Conservation (phyloP, 2,888 invertebrate species). For the Itoplectis maculator region DNA sequence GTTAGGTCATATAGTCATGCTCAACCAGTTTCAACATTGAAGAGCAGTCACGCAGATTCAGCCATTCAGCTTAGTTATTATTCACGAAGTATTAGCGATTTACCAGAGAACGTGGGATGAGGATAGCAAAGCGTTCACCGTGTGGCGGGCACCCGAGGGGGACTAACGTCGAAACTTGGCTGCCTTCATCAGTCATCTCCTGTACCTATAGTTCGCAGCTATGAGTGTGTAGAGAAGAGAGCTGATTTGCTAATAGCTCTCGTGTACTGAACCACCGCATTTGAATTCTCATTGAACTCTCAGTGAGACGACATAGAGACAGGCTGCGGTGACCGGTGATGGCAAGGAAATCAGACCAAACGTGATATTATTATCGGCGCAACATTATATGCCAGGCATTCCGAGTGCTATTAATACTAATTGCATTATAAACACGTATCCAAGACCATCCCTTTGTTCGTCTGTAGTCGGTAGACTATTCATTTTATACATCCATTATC, state of each 20-base stretch:
- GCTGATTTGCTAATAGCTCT: constrained; percentile 77
- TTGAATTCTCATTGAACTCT: constrained; percentile 61
- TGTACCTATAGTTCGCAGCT: not conserved
- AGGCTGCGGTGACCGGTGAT: constrained; percentile 20
- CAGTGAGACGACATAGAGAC: constrained; percentile 1
- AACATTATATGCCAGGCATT: not conserved
- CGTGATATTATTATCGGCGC: constrained; percentile 20
- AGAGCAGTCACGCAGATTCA: constrained; percentile 54
- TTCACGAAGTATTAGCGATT: constrained; percentile 62
- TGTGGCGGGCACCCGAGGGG: constrained; percentile 37
- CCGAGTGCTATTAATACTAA: constrained; percentile 3
- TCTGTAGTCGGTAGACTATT: not conserved
- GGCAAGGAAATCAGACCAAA: constrained; percentile 7
- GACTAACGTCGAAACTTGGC: constrained; percentile 69
- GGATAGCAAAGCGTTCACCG: constrained; percentile 31
- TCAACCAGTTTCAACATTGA: constrained; percentile 39
- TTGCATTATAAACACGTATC: not conserved
- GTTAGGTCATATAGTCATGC: constrained; percentile 35
- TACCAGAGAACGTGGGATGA: constrained; percentile 36
- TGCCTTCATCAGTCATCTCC: constrained; percentile 74
- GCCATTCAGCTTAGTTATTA: constrained; percentile 58
- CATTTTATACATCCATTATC: not conserved
- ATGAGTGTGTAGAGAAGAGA: constrained; percentile 68
- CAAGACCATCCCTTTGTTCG: not conserved
- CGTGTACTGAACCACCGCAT: constrained; percentile 71